Evolutionary conservation across 2,113 vertebrate genomes (phyloP), one percentile per base, ranked within the genome.

Genomic region (Xenopus tropicalis): DNA sequence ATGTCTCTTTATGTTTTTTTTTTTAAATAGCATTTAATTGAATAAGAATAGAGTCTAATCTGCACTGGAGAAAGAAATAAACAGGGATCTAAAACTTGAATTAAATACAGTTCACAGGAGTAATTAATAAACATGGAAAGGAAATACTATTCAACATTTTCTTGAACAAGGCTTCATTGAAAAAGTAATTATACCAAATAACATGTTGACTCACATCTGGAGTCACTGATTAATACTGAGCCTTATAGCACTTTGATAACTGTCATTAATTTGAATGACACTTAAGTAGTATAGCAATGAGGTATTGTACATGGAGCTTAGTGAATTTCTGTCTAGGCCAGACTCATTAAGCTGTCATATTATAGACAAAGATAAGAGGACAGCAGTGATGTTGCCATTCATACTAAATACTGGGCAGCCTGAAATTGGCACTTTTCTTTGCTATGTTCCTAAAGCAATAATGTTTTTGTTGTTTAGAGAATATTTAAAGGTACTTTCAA

Each of bases 221-320:
- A 52, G 14, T 54, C 19, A 54, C 7, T 20, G 19, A 44, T 20
- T 42, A 64, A 19, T 62, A 10, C 13, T 2, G 48, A 52, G 24
- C 56, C 24, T 68, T 67, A 54, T 68, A 17, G 17, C 48, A 56
- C 24, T 56, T 25, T 52, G 51, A 68, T 68, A 54, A 68, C 66
- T 68, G 48, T 44, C 25, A 52, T 67, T 67, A 67, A 67, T 52
- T 56, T 68, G 48, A 54, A 54, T 68, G 46, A 52, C 23, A 54
- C 4, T 54, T 68, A 68, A 68, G 52, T 67, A 14, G 48, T n/a
- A 56, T 56, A 17, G 19, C 23, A 56, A 25, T 29, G 24, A 54
- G 48, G 43, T 20, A 68, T 16, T 23, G 19, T 56, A 14, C 20
- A 56, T 23, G n/a, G 66, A 17, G 52, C 14, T 17, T 54, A 54